Conservation (phyloP, 2,888 invertebrate species). For the Ischnus inquisitorius region DNA sequence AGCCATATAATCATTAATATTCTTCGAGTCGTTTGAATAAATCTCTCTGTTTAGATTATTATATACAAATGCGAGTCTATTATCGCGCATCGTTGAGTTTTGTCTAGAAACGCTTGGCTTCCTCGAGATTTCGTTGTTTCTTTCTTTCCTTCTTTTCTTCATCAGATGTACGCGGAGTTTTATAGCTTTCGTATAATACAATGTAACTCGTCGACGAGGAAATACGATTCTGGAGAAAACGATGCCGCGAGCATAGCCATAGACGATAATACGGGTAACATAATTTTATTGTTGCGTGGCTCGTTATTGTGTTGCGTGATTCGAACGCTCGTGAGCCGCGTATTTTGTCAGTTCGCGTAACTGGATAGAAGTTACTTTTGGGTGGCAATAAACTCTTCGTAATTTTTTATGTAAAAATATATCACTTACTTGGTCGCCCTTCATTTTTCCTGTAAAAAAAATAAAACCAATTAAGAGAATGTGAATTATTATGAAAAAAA, state of each 20-base stretch:
- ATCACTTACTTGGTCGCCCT: too few relatives aligned
- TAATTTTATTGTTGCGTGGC: constrained; percentile 8
- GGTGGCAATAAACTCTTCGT: background rate
- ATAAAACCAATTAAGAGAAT: too few relatives aligned
- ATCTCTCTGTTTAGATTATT: constrained; percentile 18
- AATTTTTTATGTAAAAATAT: background rate
- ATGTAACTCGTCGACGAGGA: background rate
- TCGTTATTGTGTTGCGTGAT: too few relatives aligned
- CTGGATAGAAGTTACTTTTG: too few relatives aligned
- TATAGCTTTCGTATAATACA: background rate
- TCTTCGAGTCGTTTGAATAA: constrained; percentile 18
- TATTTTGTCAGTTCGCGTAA: too few relatives aligned
- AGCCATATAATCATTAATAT: constrained; percentile 29
- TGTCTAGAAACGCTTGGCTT: background rate
- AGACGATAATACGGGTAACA: constrained; percentile 59
- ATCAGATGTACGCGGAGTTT: constrained; percentile 12
- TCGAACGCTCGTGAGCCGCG: too few relatives aligned
- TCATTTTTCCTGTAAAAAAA: too few relatives aligned
- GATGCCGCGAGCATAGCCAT: constrained; percentile 3
- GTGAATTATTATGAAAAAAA: too few relatives aligned
- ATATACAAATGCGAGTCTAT: constrained; percentile 21
- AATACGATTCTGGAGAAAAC: background rate
- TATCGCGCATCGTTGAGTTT: constrained; percentile 17
- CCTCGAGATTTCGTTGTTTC: constrained; percentile 22
- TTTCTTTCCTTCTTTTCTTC: background rate